phyloP scores from a whole-genome alignment of 2,113 vertebrate genomes.

The Puma concolor region DNA sequence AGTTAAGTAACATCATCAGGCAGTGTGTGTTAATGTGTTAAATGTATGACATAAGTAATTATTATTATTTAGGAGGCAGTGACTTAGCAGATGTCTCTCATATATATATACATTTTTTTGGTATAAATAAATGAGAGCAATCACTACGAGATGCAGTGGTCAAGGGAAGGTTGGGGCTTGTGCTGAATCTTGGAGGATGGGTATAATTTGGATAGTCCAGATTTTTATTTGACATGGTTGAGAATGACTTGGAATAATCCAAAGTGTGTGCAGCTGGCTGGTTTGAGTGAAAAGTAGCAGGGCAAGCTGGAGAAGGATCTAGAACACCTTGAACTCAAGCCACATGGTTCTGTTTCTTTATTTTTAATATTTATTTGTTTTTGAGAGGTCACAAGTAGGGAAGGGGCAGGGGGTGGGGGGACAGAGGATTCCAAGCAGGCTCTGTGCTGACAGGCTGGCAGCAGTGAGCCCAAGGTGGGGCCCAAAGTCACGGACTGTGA shows the following conservation, averaged over 20 bases:
- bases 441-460: too few species aligned
- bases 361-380: too few species aligned
- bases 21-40: background rate
- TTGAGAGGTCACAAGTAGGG: too few species aligned
- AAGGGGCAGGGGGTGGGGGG: too few species aligned
- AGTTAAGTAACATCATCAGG: background rate
- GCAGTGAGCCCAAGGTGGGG: too few species aligned
- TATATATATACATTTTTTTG: background rate
- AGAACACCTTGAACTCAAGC: background rate
- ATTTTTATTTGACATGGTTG: background rate
- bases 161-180: background rate
- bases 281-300: background rate
- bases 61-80: background rate
- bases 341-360: background rate
- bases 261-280: background rate
- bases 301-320: background rate
- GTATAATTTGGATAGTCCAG: background rate
- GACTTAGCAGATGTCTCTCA: background rate
- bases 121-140: background rate
- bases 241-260: background rate
- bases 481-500: too few species aligned
- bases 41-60: background rate
- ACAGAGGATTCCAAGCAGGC: too few species aligned
- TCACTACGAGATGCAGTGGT: background rate
- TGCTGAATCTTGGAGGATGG: background rate